phyloP scores from a whole-genome alignment of 2,113 vertebrate species.

The Hemibagrus wyckioides region DNA sequence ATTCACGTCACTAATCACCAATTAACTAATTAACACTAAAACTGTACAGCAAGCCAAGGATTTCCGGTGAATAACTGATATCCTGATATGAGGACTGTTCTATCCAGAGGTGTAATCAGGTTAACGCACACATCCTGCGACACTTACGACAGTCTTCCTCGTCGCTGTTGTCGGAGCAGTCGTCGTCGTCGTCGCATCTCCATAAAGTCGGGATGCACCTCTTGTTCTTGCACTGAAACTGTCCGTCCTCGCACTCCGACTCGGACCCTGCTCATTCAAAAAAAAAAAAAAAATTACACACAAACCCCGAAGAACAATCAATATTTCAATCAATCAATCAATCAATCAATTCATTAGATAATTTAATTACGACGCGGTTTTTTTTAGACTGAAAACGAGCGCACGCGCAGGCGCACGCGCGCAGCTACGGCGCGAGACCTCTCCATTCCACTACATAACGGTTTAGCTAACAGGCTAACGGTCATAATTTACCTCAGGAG shows the following conservation, averaged over 20 bases:
- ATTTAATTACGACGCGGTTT: no score
- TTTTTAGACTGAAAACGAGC: not conserved
- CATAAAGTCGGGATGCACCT: slow-evolving; percentile 92
- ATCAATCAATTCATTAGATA: not conserved
- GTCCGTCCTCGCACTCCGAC: slow-evolving; percentile 87
- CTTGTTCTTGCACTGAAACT: slow-evolving; percentile 92
- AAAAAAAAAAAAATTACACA: not conserved
- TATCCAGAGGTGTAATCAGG: not conserved
- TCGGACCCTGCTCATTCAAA: slow-evolving; percentile 59
- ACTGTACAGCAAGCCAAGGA: not conserved
- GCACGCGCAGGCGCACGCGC: not conserved
- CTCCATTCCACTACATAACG: slow-evolving; percentile 15
- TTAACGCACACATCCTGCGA: not conserved
- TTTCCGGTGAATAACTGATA: not conserved
- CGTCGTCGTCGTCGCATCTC: slow-evolving; percentile 96
- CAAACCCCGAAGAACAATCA: not conserved
- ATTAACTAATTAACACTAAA: no score
- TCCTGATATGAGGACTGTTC: not conserved
- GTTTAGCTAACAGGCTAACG: slow-evolving; percentile 25
- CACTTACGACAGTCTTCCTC: slow-evolving; percentile 96
- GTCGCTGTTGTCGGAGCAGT: slow-evolving; percentile 96
- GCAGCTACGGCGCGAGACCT: not conserved
- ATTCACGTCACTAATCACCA: not conserved
- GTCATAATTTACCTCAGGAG: not conserved
- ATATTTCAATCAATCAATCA: not conserved